phyloP scores from a whole-genome alignment of 2,797 vertebrate genomes.

The Pristis pectinata region DNA sequence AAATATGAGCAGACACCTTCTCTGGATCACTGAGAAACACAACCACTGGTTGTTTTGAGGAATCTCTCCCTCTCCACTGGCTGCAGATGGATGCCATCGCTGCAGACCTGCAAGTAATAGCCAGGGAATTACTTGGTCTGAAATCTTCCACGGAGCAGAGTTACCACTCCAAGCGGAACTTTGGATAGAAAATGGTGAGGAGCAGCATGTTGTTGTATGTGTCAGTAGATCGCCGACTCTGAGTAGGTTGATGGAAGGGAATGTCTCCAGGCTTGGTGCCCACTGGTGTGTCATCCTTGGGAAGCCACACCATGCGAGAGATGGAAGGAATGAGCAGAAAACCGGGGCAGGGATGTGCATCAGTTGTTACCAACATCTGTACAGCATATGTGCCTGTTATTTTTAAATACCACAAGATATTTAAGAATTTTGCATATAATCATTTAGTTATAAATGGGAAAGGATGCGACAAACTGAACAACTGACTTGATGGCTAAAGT shows the following conservation, averaged over 20 bases:
- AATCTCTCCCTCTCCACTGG: neutral
- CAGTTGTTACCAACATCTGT: neutral
- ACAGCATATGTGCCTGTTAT: constrained; percentile 7
- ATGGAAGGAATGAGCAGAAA: constrained; percentile 5
- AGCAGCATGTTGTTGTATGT: neutral
- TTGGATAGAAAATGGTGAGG: neutral
- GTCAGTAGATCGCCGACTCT: neutral
- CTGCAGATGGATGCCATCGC: neutral
- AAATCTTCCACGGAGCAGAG: neutral
- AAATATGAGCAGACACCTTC: neutral
- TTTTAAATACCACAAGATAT: constrained; percentile 9
- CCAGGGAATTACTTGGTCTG: no score
- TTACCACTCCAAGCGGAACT: neutral
- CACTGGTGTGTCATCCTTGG: neutral
- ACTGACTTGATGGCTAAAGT: neutral
- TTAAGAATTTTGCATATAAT: neutral
- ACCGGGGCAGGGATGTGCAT: neutral
- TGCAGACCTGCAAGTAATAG: neutral
- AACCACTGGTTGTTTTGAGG: neutral
- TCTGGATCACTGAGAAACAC: neutral
- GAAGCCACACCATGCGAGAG: neutral
- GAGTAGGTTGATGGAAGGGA: neutral
- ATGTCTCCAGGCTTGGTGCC: neutral
- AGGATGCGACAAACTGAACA: neutral
- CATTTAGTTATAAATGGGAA: neutral